Base-by-base conservation (phyloP, 2,797 vertebrate genomes). In the Graptemys geographica region DNA sequence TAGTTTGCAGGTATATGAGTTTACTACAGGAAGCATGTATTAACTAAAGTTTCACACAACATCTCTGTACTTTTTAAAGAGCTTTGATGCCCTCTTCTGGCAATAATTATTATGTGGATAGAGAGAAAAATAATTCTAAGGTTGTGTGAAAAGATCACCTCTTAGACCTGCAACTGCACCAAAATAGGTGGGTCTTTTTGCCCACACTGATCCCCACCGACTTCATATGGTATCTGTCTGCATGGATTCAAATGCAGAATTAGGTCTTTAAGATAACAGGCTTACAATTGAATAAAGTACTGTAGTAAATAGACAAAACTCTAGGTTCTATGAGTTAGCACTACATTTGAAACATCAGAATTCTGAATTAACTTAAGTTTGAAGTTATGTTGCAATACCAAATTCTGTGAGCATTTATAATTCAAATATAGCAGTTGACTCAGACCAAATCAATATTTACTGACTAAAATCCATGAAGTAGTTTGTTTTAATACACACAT, bases 31-130 rank as follows among this genome's bases (percentile, higher is more conserved):
- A 84, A 84, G 13, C 8, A 52, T 8, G 5, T 47, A 49, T 49
- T 49, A 72, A 37, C n/a, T 28, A 47, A 76, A 78, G 44, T 47
- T 31, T 78, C 41, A 78, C 31, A 4, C 15, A 84, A n/a, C 6
- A 6, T 41, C 8, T 25, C 51, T 41, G 49, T 62, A 49, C 44
- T 83, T 7, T 56, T 81, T 49, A 41, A 81, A 8, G 83, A 62
- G 94, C 53, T 96, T 72, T 91, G 47, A 3, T 41, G 95, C 96
- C 97, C 96, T 95, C 97, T 95, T 59, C 95, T 90, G 97, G 95
- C 87, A 94, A 93, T 62, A 79, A 19, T 49, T 0, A 2, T 81
- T 88, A 28, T 4, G 25, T 7, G 91, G 19, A 0, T 13, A 74
- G 0, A 89, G 10, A 37, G 51, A 16, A 23, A 53, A 55, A 53